A percentile compares a stretch with the other conserved stretches of the same genome.
These are phyloP conservation scores for Poeciliopsis turrubarensis DNA, from an alignment of 2,113 vertebrate genomes.

Conservation along the genomic window DNA sequence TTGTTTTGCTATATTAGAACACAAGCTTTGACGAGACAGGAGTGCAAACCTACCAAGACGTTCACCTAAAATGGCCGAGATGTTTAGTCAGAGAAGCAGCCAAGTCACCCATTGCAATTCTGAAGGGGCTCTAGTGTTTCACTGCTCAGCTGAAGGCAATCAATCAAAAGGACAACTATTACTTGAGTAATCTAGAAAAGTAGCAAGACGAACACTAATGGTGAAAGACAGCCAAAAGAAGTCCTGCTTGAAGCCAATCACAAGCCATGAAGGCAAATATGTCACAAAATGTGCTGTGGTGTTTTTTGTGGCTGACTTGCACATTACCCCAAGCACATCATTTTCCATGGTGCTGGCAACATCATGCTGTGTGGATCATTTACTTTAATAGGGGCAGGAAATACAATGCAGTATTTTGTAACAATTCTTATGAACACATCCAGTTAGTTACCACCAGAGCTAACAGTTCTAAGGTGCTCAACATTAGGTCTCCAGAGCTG, in stretches of 20 bases:
- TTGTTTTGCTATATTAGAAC: neutral
- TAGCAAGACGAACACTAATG: neutral
- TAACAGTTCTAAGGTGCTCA: too few species aligned
- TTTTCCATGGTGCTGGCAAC: too few species aligned
- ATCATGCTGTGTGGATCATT: too few species aligned
- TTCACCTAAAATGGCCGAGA: neutral
- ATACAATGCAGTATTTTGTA: too few species aligned
- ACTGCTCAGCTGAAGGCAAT: neutral
- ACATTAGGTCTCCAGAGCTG: too few species aligned
- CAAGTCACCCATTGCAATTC: neutral
- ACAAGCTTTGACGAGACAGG: neutral
- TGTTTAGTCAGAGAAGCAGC: neutral
- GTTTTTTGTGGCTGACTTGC: too few species aligned
- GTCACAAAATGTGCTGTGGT: neutral
- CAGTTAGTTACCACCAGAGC: too few species aligned
- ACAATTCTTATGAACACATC: too few species aligned
- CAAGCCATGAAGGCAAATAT: neutral
- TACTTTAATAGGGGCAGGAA: too few species aligned
- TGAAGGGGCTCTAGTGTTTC: neutral
- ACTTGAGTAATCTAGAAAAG: neutral
- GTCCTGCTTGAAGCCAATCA: neutral
- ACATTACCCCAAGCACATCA: too few species aligned
- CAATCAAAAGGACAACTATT: neutral
- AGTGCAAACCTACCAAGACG: neutral
- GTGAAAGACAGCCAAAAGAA: neutral